Conservation (phyloP, 1,140 invertebrate genomes). For the Drosophila biarmipes region DNA sequence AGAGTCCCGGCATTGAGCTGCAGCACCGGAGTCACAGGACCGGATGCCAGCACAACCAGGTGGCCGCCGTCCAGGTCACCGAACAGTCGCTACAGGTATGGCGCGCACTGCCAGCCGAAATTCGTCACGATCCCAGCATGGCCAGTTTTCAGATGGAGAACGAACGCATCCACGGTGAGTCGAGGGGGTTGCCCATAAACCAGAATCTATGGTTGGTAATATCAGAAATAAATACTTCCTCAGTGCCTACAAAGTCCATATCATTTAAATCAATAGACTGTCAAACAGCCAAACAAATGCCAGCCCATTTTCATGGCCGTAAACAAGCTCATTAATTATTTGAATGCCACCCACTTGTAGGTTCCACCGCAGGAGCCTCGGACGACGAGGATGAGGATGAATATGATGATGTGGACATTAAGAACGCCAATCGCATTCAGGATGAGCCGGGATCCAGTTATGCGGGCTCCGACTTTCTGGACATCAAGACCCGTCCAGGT, state of each 20-base stretch:
- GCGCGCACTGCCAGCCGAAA: slow-evolving; percentile 87
- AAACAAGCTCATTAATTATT: slow-evolving; percentile 28
- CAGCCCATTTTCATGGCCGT: background rate
- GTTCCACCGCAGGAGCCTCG: slow-evolving; percentile 55
- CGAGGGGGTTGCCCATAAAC: background rate
- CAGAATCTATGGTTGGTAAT: too few relatives aligned
- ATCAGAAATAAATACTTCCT: background rate
- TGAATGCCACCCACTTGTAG: slow-evolving; percentile 32
- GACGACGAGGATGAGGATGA: slow-evolving; percentile 53
- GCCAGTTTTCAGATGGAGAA: slow-evolving; percentile 87
- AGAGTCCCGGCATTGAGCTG: slow-evolving; percentile 52
- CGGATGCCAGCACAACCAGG: slow-evolving; percentile 29
- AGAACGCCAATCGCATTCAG: slow-evolving; percentile 18
- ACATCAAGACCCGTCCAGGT: slow-evolving; percentile 31
- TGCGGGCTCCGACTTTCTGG: slow-evolving; percentile 71
- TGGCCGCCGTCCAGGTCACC: slow-evolving; percentile 85
- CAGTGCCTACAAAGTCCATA: background rate
- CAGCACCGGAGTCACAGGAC: slow-evolving; percentile 45
- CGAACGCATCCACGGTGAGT: slow-evolving; percentile 86
- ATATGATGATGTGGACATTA: slow-evolving; percentile 45
- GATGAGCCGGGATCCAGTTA: slow-evolving; percentile 58
- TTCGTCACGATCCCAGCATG: slow-evolving; percentile 87
- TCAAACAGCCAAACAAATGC: slow-evolving; percentile 28
- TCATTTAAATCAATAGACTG: slow-evolving; percentile 49
- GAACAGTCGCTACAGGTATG: slow-evolving; percentile 87